Evolutionary conservation across 2,888 invertebrate genomes (phyloP).

Genomic region (Acrocera orbiculus): DNA sequence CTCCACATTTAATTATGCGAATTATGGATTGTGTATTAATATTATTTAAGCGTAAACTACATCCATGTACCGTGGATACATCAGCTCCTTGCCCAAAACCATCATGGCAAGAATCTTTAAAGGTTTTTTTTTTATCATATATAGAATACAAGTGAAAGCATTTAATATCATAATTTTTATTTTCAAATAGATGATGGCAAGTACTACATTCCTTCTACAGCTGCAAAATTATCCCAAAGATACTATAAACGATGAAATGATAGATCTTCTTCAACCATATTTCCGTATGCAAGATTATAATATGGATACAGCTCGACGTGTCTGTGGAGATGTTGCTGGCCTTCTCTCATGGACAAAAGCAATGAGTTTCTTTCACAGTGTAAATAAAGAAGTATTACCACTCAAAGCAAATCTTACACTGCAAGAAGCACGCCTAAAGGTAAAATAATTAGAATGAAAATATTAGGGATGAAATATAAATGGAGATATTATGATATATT

Average conservation of each 20-base stretch:
- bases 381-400: conserved; percentile 91
- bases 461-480: too few relatives aligned
- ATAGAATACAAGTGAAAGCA: neutral
- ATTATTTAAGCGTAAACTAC: conserved; percentile 75
- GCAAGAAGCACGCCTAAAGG: conserved; percentile 76
- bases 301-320: conserved; percentile 88
- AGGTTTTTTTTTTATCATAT: conserved; percentile 34
- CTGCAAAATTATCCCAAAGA: conserved; percentile 92
- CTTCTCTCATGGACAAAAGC: conserved; percentile 91
- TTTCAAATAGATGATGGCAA: conserved; percentile 69
- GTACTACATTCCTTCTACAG: conserved; percentile 77
- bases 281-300: conserved; percentile 94
- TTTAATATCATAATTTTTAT: neutral
- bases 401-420: conserved; percentile 79
- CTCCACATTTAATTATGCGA: conserved; percentile 92
- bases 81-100: conserved; percentile 72
- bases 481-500: too few relatives aligned
- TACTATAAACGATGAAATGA: conserved; percentile 93
- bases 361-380: conserved; percentile 88
- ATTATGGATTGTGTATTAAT: conserved; percentile 96
- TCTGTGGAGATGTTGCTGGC: conserved; percentile 94
- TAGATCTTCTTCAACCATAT: conserved; percentile 79
- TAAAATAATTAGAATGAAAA: conserved; percentile 16
- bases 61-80: conserved; percentile 65
- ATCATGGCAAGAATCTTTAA: conserved; percentile 90